Percentiles rank a stretch among this genome's conserved stretches.
phyloP scores from a whole-genome alignment of 1,140 invertebrate species.

The Episyrphus balteatus region DNA sequence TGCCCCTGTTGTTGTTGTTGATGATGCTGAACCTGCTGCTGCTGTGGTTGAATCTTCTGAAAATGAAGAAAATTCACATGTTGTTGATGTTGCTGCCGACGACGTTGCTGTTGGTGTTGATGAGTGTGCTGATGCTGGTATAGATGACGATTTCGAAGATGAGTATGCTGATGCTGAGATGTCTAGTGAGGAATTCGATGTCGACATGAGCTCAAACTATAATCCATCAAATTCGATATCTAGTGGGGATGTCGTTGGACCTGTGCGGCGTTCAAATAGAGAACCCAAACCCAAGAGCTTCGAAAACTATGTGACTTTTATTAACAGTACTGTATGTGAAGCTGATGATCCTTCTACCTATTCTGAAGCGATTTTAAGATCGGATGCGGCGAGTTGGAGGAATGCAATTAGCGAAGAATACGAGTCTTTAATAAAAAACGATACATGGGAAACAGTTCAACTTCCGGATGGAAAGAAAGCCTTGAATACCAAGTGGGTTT shows the following conservation, averaged over 20 bases:
- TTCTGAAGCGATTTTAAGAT: constrained; percentile 7
- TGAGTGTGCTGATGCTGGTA: too few species aligned
- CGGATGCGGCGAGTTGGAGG: constrained; percentile 11
- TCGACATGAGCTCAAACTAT: background rate
- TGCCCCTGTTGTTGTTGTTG: background rate
- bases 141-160: too few species aligned
- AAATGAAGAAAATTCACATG: background rate
- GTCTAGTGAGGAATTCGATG: background rate
- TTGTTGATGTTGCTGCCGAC: too few species aligned
- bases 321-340: background rate
- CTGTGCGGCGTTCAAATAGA: background rate
- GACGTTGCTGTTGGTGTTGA: too few species aligned
- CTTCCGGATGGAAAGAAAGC: too few species aligned
- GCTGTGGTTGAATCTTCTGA: background rate
- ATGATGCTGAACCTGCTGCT: background rate
- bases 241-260: background rate
- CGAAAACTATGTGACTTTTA: background rate
- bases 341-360: background rate
- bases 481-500: too few species aligned
- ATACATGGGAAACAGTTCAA: constrained; percentile 13
- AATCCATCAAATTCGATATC: background rate
- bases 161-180: too few species aligned
- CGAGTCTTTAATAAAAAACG: constrained; percentile 19
- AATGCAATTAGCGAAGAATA: constrained; percentile 21
- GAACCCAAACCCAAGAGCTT: too few species aligned